These are phyloP conservation scores for Nephrotoma guestfalica DNA, from an alignment of 2,888 invertebrate species.

Conservation along the genomic window DNA sequence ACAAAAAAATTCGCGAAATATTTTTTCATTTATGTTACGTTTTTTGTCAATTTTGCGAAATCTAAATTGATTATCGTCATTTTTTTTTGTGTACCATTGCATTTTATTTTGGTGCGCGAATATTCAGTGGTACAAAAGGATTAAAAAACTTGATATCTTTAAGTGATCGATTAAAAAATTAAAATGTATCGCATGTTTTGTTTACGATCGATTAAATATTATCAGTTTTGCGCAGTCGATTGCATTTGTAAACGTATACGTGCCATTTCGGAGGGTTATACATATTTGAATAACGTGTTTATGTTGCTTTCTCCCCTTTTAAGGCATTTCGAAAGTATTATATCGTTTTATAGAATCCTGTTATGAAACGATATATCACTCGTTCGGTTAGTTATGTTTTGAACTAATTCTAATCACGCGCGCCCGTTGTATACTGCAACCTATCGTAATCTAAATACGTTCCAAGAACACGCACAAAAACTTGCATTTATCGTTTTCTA, in stretches of 20 bases:
- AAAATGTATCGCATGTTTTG: neutral
- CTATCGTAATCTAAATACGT: neutral
- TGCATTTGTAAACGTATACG: neutral
- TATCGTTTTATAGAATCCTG: neutral
- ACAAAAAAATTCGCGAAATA: neutral
- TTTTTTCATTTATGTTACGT: neutral
- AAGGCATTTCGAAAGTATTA: neutral
- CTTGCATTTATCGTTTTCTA: neutral
- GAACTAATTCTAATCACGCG: neutral
- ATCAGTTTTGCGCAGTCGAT: neutral
- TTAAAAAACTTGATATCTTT: neutral
- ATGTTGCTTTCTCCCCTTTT: neutral
- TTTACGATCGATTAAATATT: neutral
- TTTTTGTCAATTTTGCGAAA: neutral
- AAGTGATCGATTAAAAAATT: neutral
- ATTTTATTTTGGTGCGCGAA: neutral
- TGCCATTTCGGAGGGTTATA: neutral
- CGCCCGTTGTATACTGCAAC: neutral
- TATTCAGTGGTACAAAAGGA: neutral
- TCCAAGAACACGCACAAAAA: neutral
- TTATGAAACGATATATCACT: neutral
- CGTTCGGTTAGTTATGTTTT: neutral
- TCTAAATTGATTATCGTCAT: neutral
- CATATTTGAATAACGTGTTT: neutral
- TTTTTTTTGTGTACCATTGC: neutral